Conservation (phyloP, 1,140 invertebrate genomes). For the Oreohelix idahoensis region DNA sequence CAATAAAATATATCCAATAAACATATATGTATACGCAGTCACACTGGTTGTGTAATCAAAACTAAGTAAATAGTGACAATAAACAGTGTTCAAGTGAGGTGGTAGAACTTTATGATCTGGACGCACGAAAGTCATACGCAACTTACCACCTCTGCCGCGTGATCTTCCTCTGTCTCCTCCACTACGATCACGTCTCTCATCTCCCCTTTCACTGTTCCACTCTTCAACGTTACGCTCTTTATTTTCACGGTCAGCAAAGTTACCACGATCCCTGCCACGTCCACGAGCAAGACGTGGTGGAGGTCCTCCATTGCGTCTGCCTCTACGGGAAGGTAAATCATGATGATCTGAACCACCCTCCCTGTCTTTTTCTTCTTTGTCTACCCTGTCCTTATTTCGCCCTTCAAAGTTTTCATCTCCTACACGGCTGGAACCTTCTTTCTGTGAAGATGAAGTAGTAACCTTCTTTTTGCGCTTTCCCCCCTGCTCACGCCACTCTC, state of each 20-base stretch:
- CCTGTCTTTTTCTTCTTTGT: slow-evolving; percentile 40
- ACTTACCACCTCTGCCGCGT: slow-evolving; percentile 70
- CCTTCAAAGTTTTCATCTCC: slow-evolving; percentile 29
- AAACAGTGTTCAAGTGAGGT: too few species aligned
- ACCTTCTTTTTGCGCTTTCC: slow-evolving; percentile 31
- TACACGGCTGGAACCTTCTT: slow-evolving; percentile 13
- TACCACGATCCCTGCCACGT: slow-evolving; percentile 57
- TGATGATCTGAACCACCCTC: slow-evolving; percentile 17
- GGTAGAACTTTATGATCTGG: neutral
- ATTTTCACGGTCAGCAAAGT: slow-evolving; percentile 55
- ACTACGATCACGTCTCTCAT: slow-evolving; percentile 55
- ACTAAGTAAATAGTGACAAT: too few species aligned
- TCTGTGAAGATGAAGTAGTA: neutral
- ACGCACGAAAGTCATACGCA: neutral
- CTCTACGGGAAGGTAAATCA: slow-evolving; percentile 41
- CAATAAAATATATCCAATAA: too few species aligned
- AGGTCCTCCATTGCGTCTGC: slow-evolving; percentile 56
- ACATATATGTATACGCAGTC: too few species aligned
- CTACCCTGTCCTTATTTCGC: slow-evolving; percentile 59
- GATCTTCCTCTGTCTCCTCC: slow-evolving; percentile 74
- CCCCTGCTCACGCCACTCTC: slow-evolving; percentile 38
- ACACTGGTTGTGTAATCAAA: too few species aligned
- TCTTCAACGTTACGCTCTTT: slow-evolving; percentile 43
- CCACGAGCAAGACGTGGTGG: slow-evolving; percentile 58
- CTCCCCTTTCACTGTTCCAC: slow-evolving; percentile 39